Base-by-base conservation (phyloP, 64 coral and sea anemone genomes). In the Trachythela sp. region DNA sequence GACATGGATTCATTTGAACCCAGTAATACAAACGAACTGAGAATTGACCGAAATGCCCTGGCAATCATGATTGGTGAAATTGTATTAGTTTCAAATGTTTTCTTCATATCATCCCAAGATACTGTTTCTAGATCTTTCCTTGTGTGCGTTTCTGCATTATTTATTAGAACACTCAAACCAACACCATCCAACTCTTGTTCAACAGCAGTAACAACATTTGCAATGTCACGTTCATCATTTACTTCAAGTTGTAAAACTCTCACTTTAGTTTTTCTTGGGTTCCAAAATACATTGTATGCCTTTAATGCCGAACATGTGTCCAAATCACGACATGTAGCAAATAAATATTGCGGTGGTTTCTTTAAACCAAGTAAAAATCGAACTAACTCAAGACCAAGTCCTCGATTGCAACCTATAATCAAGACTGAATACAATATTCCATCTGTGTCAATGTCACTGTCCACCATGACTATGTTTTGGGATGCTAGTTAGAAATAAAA, bases 361-460 rank as follows among this genome's bases (percentile, higher is more conserved):
- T 80, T 80, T 36, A 80, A 38, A 80, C 75, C 30, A 36, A 80
- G 75, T 37, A 80, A 39, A 18, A 80, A 80, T 35, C 75, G 75
- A 30, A 80, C 75, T 29, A 80, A 80, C 20, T 80, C 75, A 35
- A 80, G 37, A 20, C 75, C 75, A 15, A 80, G 37, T 18, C 75
- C 75, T 80, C 75, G 75, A 80, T 80, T 80, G 75, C 75, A 80
- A 2, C 75, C 75, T 80, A 80, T 36, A 30, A 80, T 80, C 34
- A 80, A 38, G 15, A 80, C 75, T 34, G 75, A 80, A 80, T 80
- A 36, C 1, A 80, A 80, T 80, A 80, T 14, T 34, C 32, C 75
- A 80, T 80, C 56, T 26, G 20, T 64, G 24, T 64, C 56, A 64
- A 64, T 20, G 26, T 64, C 56, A 26, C 7, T 27, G 8, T n/a